phyloP scores from a whole-genome alignment of 1,140 invertebrate species.

The Hylaeus anthracinus region DNA sequence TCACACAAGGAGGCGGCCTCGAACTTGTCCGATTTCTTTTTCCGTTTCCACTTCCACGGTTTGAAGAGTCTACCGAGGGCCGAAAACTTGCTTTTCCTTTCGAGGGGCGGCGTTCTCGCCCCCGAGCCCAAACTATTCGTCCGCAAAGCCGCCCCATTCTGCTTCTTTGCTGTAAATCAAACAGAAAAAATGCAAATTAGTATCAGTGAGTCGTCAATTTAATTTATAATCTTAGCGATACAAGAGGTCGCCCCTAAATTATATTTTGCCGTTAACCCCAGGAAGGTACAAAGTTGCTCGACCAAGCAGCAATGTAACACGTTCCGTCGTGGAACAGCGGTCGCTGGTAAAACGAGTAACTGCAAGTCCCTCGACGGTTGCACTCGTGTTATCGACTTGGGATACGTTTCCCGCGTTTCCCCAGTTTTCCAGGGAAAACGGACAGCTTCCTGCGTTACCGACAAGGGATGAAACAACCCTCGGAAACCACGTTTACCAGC shows the following conservation, averaged over 20 bases:
- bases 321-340: no score
- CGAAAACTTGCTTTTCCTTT: conserved; percentile 95
- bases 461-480: conserved; percentile 47
- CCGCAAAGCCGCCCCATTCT: conserved; percentile 93
- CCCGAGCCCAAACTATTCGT: conserved; percentile 92
- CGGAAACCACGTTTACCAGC: not conserved
- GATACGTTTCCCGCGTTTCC: conserved; percentile 42
- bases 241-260: not conserved
- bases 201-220: no score
- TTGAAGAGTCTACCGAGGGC: conserved; percentile 97
- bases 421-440: conserved; percentile 42
- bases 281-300: no score
- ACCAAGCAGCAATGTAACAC: not conserved
- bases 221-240: no score
- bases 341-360: not conserved
- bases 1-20: conserved; percentile 97
- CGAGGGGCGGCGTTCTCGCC: conserved; percentile 88
- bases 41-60: conserved; percentile 99
- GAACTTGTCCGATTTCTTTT: conserved; percentile 99
- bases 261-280: not conserved
- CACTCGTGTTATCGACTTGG: conserved; percentile 43
- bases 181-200: conserved; percentile 7
- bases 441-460: conserved; percentile 62
- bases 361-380: not conserved
- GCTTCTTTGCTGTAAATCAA: conserved; percentile 92